A percentile compares a stretch with the other conserved stretches of the same genome.
Evolutionary conservation across 2,888 invertebrate species (phyloP).

Genomic region (Caenorhabditis afra): DNA sequence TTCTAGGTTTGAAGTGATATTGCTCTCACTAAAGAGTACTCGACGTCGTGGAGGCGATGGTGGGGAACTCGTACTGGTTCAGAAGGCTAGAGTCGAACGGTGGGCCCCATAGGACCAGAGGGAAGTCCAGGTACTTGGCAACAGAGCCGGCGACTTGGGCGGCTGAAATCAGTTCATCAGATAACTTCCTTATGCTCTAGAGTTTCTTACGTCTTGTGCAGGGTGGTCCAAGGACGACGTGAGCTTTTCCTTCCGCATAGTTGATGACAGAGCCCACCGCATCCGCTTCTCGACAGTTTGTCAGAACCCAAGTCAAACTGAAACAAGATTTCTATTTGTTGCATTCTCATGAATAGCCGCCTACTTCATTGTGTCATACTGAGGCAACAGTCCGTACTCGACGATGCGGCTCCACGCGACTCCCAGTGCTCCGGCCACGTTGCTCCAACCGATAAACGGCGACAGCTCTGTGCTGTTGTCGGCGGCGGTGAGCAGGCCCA

Average conservation of each 20-base stretch:
- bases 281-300: conserved; percentile 59
- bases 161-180: conserved; percentile 55
- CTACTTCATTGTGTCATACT: conserved; percentile 59
- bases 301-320: conserved; percentile 63
- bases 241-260: conserved; percentile 47
- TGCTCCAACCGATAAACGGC: conserved; percentile 58
- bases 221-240: conserved; percentile 67
- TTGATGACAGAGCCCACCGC: conserved; percentile 60
- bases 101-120: conserved; percentile 69
- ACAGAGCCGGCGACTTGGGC: conserved; percentile 62
- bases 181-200: background rate
- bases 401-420: conserved; percentile 62
- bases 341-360: background rate
- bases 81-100: conserved; percentile 62
- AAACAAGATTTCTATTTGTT: background rate
- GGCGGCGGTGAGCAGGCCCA: conserved; percentile 46
- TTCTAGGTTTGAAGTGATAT: too few relatives aligned
- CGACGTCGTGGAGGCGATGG: conserved; percentile 60
- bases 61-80: conserved; percentile 62
- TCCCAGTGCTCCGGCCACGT: conserved; percentile 57
- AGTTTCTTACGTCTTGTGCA: conserved; percentile 58
- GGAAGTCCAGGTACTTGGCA: conserved; percentile 63
- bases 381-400: conserved; percentile 46
- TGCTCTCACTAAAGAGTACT: conserved; percentile 62
- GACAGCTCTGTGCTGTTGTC: conserved; percentile 39